Evolutionary conservation across 2,888 invertebrate genomes (phyloP), one percentile per base, ranked within the genome.

Genomic region (Seira ritae): DNA sequence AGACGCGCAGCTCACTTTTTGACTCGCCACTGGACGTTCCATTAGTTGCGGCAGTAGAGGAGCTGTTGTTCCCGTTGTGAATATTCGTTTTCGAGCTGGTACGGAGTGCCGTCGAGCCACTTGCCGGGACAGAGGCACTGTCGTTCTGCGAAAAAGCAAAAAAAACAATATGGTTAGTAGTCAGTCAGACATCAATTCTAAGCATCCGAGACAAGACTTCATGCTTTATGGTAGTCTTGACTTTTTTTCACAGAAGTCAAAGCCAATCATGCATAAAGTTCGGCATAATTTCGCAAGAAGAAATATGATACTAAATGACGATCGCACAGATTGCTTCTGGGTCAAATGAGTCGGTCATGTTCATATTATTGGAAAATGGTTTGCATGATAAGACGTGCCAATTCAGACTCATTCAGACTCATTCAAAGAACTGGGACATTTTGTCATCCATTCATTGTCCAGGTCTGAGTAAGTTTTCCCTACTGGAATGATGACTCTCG

Each of bases 81-180:
- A 89, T 88, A 74, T 89, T 89, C 66, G 88, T 87, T 74, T 89
- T 89, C 71, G 89, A 88, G 84, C 88, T 88, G 50, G 87, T 89
- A 10, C 88, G 85, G n/a, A 89, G 87, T 55, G 89, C 89, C 70
- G 87, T 88, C 8, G 88, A 87, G 75, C 88, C 88, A 75, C 87
- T 87, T 60, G 88, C 85, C 62, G 87, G 87, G 76, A 87, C 87
- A 31, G 89, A 88, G 85, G 87, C 85, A 84, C 87, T 87, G 65
- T 89, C 89, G 81, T 87, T 88, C 89, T 88, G 79, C 17, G 73
- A 86, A 65, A 8, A 50, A 50, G 3, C 31, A 74, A 80, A 0
- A 55, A 46, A 62, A 69, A 22, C 66, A 23, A n/a, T 10, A 55
- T 68, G 31, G 60, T 60, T 8, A 42, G 42, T 12, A 42, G 12